Conservation (phyloP, 1,140 invertebrate species). For the Tetranychus cinnabarinus region DNA sequence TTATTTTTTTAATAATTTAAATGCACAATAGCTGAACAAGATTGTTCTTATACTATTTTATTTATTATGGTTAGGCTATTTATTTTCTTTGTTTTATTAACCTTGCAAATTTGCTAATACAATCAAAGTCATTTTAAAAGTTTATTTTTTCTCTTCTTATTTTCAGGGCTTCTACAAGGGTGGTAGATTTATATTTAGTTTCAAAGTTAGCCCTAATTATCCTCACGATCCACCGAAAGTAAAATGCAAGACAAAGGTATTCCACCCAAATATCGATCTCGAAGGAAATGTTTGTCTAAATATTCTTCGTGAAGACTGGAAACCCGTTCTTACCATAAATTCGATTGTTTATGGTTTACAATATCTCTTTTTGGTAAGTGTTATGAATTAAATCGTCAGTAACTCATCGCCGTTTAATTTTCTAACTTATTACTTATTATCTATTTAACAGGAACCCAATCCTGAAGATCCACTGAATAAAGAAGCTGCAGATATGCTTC, state of each 20-base stretch:
- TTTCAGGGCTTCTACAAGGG: slow-evolving; percentile 70
- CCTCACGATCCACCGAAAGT: slow-evolving; percentile 89
- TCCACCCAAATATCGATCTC: slow-evolving; percentile 84
- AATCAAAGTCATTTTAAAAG: neutral
- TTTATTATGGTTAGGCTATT: too few species aligned
- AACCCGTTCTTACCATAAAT: slow-evolving; percentile 90
- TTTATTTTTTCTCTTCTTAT: neutral
- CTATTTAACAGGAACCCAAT: slow-evolving; percentile 62
- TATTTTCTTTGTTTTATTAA: too few species aligned
- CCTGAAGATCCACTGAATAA: slow-evolving; percentile 95
- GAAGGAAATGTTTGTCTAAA: slow-evolving; percentile 86
- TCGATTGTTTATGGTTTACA: slow-evolving; percentile 94
- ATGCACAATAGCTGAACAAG: too few species aligned
- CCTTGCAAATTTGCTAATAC: too few species aligned
- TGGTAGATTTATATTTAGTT: slow-evolving; percentile 84
- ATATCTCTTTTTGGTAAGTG: slow-evolving; percentile 75
- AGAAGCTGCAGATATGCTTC: slow-evolving; percentile 91
- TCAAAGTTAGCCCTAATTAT: slow-evolving; percentile 89
- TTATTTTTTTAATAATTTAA: neutral
- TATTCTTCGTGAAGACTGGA: slow-evolving; percentile 93
- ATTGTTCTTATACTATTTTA: too few species aligned
- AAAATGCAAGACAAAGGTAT: slow-evolving; percentile 59
- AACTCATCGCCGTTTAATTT: neutral
- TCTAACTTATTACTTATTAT: slow-evolving; percentile 3
- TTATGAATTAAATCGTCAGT: slow-evolving; percentile 4